Conservation (phyloP, 2,888 invertebrate species). For the Scaptomyza reducta region DNA sequence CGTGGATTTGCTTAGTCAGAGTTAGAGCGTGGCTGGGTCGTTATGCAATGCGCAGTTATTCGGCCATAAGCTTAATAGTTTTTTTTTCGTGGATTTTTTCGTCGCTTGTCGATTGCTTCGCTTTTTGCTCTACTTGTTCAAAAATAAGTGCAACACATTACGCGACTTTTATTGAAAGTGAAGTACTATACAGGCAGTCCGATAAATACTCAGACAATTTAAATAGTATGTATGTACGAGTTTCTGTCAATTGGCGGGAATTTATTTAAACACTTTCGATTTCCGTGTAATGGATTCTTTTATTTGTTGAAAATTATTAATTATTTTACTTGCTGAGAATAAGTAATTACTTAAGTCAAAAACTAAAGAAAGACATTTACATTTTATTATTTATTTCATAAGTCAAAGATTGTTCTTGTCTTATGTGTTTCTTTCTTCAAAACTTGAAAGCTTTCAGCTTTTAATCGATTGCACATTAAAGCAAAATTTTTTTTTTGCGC, state of each 20-base stretch:
- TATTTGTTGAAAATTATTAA: slow-evolving; percentile 7
- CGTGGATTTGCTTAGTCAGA: slow-evolving; percentile 36
- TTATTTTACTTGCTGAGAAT: neutral
- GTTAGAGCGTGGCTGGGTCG: slow-evolving; percentile 47
- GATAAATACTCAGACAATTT: slow-evolving; percentile 36
- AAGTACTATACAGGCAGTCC: slow-evolving; percentile 29
- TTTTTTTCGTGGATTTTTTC: slow-evolving; percentile 37
- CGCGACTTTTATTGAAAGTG: slow-evolving; percentile 50
- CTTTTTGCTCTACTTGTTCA: slow-evolving; percentile 53
- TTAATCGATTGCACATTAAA: slow-evolving; percentile 56
- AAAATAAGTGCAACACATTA: slow-evolving; percentile 46
- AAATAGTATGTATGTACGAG: slow-evolving; percentile 10
- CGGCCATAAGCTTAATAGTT: slow-evolving; percentile 67
- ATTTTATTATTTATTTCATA: neutral
- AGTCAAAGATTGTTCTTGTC: neutral
- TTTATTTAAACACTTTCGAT: slow-evolving; percentile 25
- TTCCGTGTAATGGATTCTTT: slow-evolving; percentile 19
- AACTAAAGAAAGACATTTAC: too few relatives aligned
- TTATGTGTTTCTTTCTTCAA: neutral
- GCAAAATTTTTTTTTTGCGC: slow-evolving; percentile 31
- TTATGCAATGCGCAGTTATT: slow-evolving; percentile 70
- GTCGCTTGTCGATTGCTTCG: slow-evolving; percentile 51
- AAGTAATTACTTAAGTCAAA: neutral
- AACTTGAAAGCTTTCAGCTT: slow-evolving; percentile 19
- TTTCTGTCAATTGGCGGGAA: slow-evolving; percentile 25